Evolutionary conservation across 2,797 vertebrate species (phyloP).

Genomic region (Hoplostethus mediterraneus): DNA sequence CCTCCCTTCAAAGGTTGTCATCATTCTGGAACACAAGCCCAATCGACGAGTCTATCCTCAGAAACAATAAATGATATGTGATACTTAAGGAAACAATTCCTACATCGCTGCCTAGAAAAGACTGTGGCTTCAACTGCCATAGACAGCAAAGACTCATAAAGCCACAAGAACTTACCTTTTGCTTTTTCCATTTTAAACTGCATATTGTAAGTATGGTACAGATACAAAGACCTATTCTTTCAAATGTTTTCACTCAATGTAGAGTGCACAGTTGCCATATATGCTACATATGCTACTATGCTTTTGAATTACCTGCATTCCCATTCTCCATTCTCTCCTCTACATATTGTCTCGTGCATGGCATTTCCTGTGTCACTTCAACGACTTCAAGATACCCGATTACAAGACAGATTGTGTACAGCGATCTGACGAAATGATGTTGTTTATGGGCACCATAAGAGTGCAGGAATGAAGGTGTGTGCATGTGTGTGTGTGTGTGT

Average conservation of each 20-base stretch:
- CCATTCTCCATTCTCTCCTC: too few species aligned
- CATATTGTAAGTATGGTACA: neutral
- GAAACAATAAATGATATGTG: neutral
- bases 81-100: conserved; percentile 1
- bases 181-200: neutral
- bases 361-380: too few species aligned
- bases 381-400: too few species aligned
- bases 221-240: conserved; percentile 20
- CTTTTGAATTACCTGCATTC: too few species aligned
- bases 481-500: too few species aligned
- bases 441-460: too few species aligned
- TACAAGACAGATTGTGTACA: too few species aligned
- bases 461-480: too few species aligned
- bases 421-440: too few species aligned
- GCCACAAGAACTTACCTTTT: neutral
- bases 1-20: neutral
- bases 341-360: too few species aligned
- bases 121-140: neutral
- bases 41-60: neutral
- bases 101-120: neutral
- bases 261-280: conserved; percentile 13
- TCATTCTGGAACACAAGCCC: neutral
- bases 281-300: too few species aligned
- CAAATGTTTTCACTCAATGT: conserved; percentile 31
- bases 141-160: neutral